These are phyloP conservation scores for Papilio polytes DNA, from an alignment of 1,140 invertebrate species.

Conservation along the genomic window DNA sequence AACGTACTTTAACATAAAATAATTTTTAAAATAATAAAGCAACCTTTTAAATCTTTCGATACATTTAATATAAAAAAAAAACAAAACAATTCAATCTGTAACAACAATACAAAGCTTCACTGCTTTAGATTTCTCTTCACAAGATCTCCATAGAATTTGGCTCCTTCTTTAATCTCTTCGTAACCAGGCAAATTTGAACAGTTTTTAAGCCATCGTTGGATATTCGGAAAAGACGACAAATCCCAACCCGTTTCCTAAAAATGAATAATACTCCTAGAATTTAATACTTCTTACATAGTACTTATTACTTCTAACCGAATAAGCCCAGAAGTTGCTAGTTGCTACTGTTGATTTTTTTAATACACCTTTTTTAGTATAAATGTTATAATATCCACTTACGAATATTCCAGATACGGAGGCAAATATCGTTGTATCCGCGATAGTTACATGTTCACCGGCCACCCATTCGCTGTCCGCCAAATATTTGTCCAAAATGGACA, in stretches of 20 bases:
- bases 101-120: too few relatives aligned
- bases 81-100: too few relatives aligned
- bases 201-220: conserved; percentile 86
- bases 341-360: neutral
- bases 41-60: neutral
- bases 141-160: conserved; percentile 81
- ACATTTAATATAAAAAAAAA: neutral
- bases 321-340: too few relatives aligned
- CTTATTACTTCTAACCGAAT: too few relatives aligned
- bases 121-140: conserved; percentile 82
- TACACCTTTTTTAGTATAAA: conserved; percentile 28
- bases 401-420: conserved; percentile 84
- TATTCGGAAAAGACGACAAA: conserved; percentile 86
- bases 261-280: too few relatives aligned
- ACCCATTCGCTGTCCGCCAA: conserved; percentile 84
- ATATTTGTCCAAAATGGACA: conserved; percentile 85
- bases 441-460: conserved; percentile 84
- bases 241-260: conserved; percentile 87
- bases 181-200: conserved; percentile 84
- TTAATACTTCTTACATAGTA: too few relatives aligned
- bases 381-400: conserved; percentile 73
- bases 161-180: conserved; percentile 83
- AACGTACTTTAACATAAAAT: neutral
- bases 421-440: conserved; percentile 86
- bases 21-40: too few relatives aligned